Base-by-base conservation (phyloP, 2,888 invertebrate genomes). In the Toxonevra muliebris region DNA sequence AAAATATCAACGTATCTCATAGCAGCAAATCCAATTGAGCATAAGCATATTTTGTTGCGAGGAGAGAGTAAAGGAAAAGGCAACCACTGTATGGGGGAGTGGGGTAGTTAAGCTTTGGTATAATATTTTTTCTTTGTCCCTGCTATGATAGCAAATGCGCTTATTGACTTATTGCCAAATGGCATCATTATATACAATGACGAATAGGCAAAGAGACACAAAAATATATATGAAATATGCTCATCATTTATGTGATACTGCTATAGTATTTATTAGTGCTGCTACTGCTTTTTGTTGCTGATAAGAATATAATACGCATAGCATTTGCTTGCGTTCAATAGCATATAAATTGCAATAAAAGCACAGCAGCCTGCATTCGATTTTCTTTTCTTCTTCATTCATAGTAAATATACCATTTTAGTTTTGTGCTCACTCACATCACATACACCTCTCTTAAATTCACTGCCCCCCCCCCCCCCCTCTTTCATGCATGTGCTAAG, bases 151-250 rank as follows among this genome's bases (percentile, higher is more conserved):
- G 61, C 69, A 73, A 71, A 69, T 64, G 61, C 70, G 67, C 69
- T 73, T 73, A 72, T 71, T 73, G 73, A 72, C 72, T 72, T 73
- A 71, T 73, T 72, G 72, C 68, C 72, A 73, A 72, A 69, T 69
- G 69, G 68, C 72, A 73, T 71, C 71, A 69, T 72, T 73, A 71
- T 58, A 68, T 62, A 69, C 65, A 60, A 58, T 61, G 54, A 50
- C 48, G 54, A 50, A 61, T 1, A 61, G 3, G 40, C 15, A 55
- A 43, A 43, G 52, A 52, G 50, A 3, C 13, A 15, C 8, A 48
- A 8, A n/a, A 13, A 48, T 15, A 48, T 13, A 48, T 48, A n/a
- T 15, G 8, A 3, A 48, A 8, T 13, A 48, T 48, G 2, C 50
- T 13, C 50, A 48, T 13, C n/a, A 48, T 48, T 48, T 4, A 30